These are phyloP conservation scores for Vireo altiloquus DNA, from an alignment of 2,113 vertebrate genomes.

Conservation along the genomic window DNA sequence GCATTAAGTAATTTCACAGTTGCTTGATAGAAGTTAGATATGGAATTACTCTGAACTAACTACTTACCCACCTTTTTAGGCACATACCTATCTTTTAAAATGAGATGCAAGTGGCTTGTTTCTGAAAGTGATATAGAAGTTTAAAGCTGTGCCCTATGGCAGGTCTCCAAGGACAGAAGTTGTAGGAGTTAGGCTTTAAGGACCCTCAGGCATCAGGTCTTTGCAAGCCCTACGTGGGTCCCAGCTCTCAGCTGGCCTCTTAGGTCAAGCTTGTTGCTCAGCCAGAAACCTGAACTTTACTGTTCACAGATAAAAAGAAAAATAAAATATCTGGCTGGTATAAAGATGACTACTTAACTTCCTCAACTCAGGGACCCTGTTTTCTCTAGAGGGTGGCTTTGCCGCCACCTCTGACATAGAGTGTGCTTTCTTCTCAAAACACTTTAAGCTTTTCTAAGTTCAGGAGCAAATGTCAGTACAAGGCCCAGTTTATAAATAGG, in stretches of 20 bases:
- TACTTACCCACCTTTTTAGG: background rate
- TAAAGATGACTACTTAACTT: background rate
- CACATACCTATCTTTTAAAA: background rate
- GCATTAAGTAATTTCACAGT: background rate
- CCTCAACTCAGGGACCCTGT: background rate
- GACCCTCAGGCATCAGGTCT: background rate
- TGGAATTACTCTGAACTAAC: background rate
- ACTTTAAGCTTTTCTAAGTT: background rate
- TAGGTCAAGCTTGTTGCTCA: background rate
- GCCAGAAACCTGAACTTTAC: background rate
- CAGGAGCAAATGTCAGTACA: background rate
- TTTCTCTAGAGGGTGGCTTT: background rate
- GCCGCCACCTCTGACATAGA: background rate
- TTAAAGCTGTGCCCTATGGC: background rate
- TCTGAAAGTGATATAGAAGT: background rate
- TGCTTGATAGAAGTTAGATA: background rate
- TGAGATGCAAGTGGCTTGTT: background rate
- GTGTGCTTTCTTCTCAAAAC: background rate
- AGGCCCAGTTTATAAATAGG: background rate
- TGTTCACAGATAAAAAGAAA: background rate
- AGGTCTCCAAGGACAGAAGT: background rate
- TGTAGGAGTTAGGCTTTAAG: background rate
- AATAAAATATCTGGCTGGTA: background rate
- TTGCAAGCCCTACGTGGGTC: background rate
- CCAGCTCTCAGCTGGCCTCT: background rate